Evolutionary conservation across 2,113 vertebrate genomes (phyloP), one percentile per base, ranked within the genome.

Genomic region (Aramus guarauna): DNA sequence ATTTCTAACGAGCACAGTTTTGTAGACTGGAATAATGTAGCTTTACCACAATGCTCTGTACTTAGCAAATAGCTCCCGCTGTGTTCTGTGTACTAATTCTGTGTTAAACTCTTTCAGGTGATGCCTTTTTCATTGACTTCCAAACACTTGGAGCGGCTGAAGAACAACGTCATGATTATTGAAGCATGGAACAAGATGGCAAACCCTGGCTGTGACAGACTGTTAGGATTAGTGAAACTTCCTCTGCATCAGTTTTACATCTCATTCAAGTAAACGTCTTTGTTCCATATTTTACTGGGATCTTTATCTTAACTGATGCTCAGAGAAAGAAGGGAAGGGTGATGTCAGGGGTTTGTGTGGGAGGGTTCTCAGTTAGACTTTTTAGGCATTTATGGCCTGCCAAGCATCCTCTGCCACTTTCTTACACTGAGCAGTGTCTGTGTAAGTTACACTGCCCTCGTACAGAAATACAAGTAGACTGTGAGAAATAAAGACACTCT

Each of bases 171-270:
- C 73, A 98, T 99, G 98, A 96, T 99, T 63, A 98, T 99, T 41
- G 99, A 99, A 97, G 99, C 99, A 1, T 99, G 99, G 99, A 99
- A 99, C 95, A 99, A 98, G 95, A 92, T 94, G 20, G 97, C 97
- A 86, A 96, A 87, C 78, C 98, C 98, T 52, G 97, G 97, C 82
- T 94, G 97, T 58, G 99, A 99, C 95, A 97, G 84, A 43, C 98
- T 99, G 34, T 97, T 99, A 2, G 99, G 99, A 39, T 97, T 99
- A 11, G 99, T 98, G 88, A 99, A 99, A 89, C 98, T 99, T 78
- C 99, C 99, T 68, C 98, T 99, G 26, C 99, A 99, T 88, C 99
- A 99, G 96, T 99, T 99, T 97, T 99, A 99, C 97, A 96, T 99
- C 98, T 99, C 99, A 1, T 99, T 99, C 97, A 99, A 98, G 99